Conservation (phyloP, 1,140 invertebrate species). For the Heliconius congener region DNA sequence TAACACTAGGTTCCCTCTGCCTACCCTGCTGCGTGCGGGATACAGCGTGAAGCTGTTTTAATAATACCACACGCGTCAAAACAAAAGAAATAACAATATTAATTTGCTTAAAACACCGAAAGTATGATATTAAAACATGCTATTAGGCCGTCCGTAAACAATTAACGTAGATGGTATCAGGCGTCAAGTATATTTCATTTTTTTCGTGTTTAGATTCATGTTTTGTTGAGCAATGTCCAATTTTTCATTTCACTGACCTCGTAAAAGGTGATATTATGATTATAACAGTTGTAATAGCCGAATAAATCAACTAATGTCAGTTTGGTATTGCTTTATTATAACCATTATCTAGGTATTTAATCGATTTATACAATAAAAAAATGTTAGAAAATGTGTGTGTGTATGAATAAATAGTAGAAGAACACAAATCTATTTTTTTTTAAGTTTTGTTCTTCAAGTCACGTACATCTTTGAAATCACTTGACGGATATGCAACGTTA, state of each 20-base stretch:
- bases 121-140: slow-evolving; percentile 16
- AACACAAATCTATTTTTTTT: too few relatives aligned
- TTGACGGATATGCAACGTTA: too few relatives aligned
- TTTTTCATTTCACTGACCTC: slow-evolving; percentile 29
- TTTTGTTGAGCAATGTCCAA: slow-evolving; percentile 19
- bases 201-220: slow-evolving; percentile 26
- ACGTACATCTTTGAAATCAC: too few relatives aligned
- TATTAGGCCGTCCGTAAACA: slow-evolving; percentile 32
- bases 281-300: slow-evolving; percentile 12
- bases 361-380: too few relatives aligned
- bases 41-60: too few relatives aligned
- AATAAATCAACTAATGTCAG: slow-evolving; percentile 7
- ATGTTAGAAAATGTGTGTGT: too few relatives aligned
- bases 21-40: too few relatives aligned
- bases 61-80: neutral
- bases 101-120: slow-evolving; percentile 11
- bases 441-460: too few relatives aligned
- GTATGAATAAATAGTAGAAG: too few relatives aligned
- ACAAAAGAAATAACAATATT: slow-evolving; percentile 7
- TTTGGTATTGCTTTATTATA: slow-evolving; percentile 1
- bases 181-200: slow-evolving; percentile 30
- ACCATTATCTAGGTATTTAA: neutral
- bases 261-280: slow-evolving; percentile 24
- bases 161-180: slow-evolving; percentile 40
- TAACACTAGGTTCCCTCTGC: too few relatives aligned